A percentile compares a stretch with the other conserved stretches of the same genome.
These are phyloP conservation scores for Gymnoscopelus braueri DNA, from an alignment of 2,797 vertebrate species.

Conservation along the genomic window DNA sequence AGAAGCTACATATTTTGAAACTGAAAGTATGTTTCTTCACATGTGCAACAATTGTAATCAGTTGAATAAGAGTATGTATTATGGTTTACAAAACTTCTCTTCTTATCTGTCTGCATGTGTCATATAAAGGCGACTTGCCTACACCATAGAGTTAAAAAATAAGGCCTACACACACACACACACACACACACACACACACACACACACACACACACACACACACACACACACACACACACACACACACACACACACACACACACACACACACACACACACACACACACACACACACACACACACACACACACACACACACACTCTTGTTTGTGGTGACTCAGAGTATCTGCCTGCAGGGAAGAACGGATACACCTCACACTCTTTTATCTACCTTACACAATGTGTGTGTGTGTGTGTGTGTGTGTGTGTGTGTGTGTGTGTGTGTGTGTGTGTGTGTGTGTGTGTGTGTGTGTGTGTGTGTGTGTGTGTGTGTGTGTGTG, in stretches of 20 bases:
- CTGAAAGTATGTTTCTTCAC: too few species aligned
- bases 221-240: conserved; percentile 2
- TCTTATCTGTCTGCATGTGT: too few species aligned
- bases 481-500: too few species aligned
- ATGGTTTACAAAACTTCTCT: too few species aligned
- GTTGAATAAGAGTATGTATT: too few species aligned
- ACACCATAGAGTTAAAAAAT: too few species aligned
- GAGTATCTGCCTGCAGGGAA: conserved; percentile 6
- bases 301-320: conserved; percentile 3
- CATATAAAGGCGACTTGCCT: too few species aligned
- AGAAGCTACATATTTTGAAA: too few species aligned
- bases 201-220: conserved; percentile 3
- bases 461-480: too few species aligned
- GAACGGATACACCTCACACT: conserved; percentile 2
- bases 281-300: conserved; percentile 3
- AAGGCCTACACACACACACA: neutral
- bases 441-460: too few species aligned
- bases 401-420: neutral
- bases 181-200: conserved; percentile 1
- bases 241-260: neutral
- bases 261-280: conserved; percentile 7
- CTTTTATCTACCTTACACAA: neutral
- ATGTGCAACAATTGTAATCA: too few species aligned
- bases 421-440: neutral
- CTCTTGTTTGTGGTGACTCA: conserved; percentile 1